phyloP scores from a whole-genome alignment of 2,888 invertebrate genomes.

The Hypolimnas misippus region DNA sequence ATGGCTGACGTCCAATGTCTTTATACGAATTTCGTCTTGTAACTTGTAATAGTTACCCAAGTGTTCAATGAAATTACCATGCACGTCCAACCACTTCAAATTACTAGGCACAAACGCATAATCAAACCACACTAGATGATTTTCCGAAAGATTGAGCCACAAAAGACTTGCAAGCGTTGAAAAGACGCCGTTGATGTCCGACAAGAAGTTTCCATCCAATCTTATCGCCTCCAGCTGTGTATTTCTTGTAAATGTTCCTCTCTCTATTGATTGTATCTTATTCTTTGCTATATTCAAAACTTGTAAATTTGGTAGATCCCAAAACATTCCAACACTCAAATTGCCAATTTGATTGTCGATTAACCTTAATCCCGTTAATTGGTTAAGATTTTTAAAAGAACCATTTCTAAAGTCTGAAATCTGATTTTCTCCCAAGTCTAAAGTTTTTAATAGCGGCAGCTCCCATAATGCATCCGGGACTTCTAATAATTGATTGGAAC shows the following conservation, averaged over 20 bases:
- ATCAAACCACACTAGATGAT: constrained; percentile 96
- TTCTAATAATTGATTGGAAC: constrained; percentile 91
- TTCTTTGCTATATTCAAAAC: constrained; percentile 95
- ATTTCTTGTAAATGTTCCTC: constrained; percentile 93
- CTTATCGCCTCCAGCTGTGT: constrained; percentile 93
- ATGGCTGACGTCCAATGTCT: constrained; percentile 94
- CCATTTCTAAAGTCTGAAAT: constrained; percentile 92
- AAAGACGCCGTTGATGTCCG: constrained; percentile 95
- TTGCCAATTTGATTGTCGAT: constrained; percentile 96
- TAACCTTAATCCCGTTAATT: constrained; percentile 93
- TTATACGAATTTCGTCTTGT: constrained; percentile 91
- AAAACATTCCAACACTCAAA: constrained; percentile 93
- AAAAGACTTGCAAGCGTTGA: constrained; percentile 92
- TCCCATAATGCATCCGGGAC: constrained; percentile 93
- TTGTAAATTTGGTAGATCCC: constrained; percentile 92
- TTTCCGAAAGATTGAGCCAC: constrained; percentile 95
- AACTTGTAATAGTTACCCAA: constrained; percentile 95
- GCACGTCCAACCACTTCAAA: constrained; percentile 95
- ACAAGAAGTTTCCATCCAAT: constrained; percentile 93
- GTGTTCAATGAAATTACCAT: constrained; percentile 94
- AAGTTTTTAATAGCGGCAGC: constrained; percentile 91
- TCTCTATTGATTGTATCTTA: constrained; percentile 92
- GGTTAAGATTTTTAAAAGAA: constrained; percentile 92
- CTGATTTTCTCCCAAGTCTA: constrained; percentile 96
- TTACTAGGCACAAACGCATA: constrained; percentile 95